Percentiles rank a stretch among this genome's conserved stretches.
These are phyloP conservation scores for Eucidaris tribuloides DNA, from an alignment of 35 echinoderm and acorn worm genomes.

Conservation along the genomic window DNA sequence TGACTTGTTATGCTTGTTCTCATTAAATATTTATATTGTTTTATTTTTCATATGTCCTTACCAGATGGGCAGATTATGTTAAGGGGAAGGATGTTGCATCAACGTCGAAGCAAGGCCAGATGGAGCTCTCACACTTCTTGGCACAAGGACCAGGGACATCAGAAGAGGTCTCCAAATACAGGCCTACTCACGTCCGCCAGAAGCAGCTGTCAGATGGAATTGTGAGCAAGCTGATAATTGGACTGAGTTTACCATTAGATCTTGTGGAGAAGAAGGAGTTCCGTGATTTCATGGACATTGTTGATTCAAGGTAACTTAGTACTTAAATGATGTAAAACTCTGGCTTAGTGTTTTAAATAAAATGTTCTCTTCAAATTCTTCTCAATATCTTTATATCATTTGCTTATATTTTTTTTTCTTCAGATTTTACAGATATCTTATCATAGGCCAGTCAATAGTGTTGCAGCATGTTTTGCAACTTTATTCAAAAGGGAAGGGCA, in stretches of 20 bases:
- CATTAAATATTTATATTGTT: too few species aligned
- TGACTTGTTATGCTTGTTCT: too few species aligned
- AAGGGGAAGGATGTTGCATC: too few species aligned
- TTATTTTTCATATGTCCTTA: too few species aligned
- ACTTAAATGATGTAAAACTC: not conserved
- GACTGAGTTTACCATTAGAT: slow-evolving; percentile 5
- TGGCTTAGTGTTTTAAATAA: not conserved
- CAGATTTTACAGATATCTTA: not conserved
- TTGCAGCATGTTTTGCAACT: not conserved
- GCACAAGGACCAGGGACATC: too few species aligned
- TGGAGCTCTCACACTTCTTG: too few species aligned
- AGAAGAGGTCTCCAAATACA: too few species aligned
- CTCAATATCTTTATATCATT: not conserved
- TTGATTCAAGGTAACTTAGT: slow-evolving; percentile 23
- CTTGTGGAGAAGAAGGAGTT: slow-evolving; percentile 32
- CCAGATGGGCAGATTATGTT: too few species aligned
- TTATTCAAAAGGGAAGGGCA: not conserved
- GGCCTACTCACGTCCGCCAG: not conserved
- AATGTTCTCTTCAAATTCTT: not conserved
- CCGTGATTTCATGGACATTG: not conserved
- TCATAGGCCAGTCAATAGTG: not conserved
- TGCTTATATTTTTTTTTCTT: not conserved
- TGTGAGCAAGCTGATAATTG: slow-evolving; percentile 16
- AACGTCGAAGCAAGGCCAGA: too few species aligned
- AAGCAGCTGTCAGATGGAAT: not conserved